A percentile compares a stretch with the other conserved stretches of the same genome.
These are phyloP conservation scores for Ophion slaviceki DNA, from an alignment of 2,888 invertebrate genomes.

Conservation along the genomic window DNA sequence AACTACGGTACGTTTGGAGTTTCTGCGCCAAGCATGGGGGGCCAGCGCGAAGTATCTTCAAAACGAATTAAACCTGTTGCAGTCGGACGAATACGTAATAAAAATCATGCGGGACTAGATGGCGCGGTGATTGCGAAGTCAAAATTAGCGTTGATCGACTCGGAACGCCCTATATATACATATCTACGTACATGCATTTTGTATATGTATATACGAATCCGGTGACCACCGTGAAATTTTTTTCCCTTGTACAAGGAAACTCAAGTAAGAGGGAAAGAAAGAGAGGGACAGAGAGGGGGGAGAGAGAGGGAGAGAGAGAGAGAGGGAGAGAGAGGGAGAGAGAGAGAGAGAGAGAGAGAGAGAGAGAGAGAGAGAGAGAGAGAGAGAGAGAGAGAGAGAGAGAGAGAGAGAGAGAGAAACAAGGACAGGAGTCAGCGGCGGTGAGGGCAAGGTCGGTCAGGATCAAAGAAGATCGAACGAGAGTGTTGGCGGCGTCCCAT, in stretches of 20 bases:
- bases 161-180: conserved; percentile 16
- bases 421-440: conserved; percentile 59
- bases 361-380: conserved; percentile 46
- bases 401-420: conserved; percentile 30
- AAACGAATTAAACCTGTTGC: too few species aligned
- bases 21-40: too few species aligned
- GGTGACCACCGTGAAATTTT: conserved; percentile 77
- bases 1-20: too few species aligned
- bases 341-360: conserved; percentile 15
- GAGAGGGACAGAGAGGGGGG: conserved; percentile 19
- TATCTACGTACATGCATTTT: conserved; percentile 3
- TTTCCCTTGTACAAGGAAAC: conserved; percentile 70
- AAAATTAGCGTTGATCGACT: not conserved
- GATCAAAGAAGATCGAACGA: conserved; percentile 78
- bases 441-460: conserved; percentile 78
- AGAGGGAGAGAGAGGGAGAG: conserved; percentile 46
- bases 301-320: conserved; percentile 48
- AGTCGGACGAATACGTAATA: too few species aligned
- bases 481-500: conserved; percentile 77
- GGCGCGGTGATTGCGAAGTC: not conserved
- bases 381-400: conserved; percentile 46
- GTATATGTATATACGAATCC: conserved; percentile 31
- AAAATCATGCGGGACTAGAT: not conserved
- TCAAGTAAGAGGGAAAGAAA: conserved; percentile 16
- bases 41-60: too few species aligned